Percentiles rank a stretch among this genome's conserved stretches.
These are phyloP conservation scores for Epirrhoe tristata DNA, from an alignment of 2,888 invertebrate species.

Conservation along the genomic window DNA sequence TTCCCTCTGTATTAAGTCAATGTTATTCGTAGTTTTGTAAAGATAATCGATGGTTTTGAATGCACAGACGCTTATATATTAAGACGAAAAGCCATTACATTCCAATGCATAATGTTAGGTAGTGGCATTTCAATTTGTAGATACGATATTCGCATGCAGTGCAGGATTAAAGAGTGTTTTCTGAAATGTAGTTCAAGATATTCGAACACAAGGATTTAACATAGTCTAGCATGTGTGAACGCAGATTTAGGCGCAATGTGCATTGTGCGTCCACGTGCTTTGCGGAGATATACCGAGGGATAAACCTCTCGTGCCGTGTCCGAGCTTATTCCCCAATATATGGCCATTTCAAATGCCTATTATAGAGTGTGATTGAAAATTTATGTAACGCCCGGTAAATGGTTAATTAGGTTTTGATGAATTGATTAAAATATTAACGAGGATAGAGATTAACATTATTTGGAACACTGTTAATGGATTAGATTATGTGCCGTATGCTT, in stretches of 20 bases:
- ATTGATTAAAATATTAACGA: constrained; percentile 4
- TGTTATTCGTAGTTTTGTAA: neutral
- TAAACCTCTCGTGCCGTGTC: constrained; percentile 64
- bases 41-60: too few relatives aligned
- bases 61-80: too few relatives aligned
- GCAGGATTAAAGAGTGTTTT: neutral
- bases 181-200: neutral
- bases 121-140: too few relatives aligned
- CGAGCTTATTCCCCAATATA: constrained; percentile 62
- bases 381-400: constrained; percentile 32
- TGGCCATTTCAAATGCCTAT: constrained; percentile 62
- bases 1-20: neutral
- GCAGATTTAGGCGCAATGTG: constrained; percentile 27
- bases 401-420: constrained; percentile 12
- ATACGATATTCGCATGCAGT: neutral
- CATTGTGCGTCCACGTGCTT: constrained; percentile 33
- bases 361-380: constrained; percentile 57
- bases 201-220: neutral
- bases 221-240: constrained; percentile 12
- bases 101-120: too few relatives aligned
- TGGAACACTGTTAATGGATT: neutral
- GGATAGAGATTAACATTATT: neutral
- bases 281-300: constrained; percentile 51
- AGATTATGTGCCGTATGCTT: too few relatives aligned
- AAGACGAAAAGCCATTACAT: too few relatives aligned